Conservation (phyloP, 2,113 vertebrate species). For the Psilopsiagon aurifrons region DNA sequence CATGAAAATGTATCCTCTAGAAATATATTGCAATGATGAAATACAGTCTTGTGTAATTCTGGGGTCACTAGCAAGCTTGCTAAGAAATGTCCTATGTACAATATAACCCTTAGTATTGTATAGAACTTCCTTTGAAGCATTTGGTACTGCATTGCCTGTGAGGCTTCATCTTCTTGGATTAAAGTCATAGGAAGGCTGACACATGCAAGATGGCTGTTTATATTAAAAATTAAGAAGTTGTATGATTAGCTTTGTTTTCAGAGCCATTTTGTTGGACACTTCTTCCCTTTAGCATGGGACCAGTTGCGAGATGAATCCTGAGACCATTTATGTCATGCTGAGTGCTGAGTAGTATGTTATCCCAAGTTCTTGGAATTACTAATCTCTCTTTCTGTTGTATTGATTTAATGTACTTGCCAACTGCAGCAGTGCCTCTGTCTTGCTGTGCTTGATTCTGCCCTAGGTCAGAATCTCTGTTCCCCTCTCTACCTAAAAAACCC, state of each 20-base stretch:
- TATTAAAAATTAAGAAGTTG: not conserved
- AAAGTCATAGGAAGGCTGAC: not conserved
- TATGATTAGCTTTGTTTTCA: not conserved
- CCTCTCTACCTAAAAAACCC: not conserved
- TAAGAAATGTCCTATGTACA: not conserved
- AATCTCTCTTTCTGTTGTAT: not conserved
- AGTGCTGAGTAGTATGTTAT: not conserved
- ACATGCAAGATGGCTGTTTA: not conserved
- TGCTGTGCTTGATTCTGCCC: not conserved
- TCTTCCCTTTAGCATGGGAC: not conserved
- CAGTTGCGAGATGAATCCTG: not conserved
- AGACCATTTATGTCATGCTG: not conserved
- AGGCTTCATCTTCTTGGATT: not conserved
- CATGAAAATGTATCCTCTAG: not conserved
- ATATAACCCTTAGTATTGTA: not conserved
- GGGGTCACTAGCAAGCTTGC: not conserved
- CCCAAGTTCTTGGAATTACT: not conserved
- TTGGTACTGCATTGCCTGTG: not conserved
- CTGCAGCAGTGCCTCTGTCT: not conserved
- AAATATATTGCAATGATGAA: not conserved
- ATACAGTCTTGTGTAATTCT: not conserved
- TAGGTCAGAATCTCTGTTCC: not conserved
- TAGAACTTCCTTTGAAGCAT: not conserved
- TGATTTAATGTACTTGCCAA: not conserved
- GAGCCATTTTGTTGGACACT: not conserved